phyloP scores from a whole-genome alignment of 2,888 invertebrate genomes.

The Rhimphoctona megacephalus region DNA sequence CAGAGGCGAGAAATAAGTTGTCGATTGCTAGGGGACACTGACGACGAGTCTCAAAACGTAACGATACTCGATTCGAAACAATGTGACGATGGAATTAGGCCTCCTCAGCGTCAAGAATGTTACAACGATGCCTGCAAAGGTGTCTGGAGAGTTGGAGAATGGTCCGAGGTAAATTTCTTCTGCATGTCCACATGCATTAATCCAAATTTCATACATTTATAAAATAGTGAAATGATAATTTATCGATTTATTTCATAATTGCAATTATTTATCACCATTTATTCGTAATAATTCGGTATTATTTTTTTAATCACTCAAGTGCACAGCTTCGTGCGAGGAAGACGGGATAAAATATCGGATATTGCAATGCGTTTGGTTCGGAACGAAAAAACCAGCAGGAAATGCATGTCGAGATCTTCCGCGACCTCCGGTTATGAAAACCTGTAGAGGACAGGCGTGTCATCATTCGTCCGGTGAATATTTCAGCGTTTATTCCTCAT shows the following conservation, averaged over 20 bases:
- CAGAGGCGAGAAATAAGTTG: conserved; percentile 90
- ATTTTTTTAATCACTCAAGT: conserved; percentile 86
- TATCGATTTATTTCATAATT: too few species aligned
- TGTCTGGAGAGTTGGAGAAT: conserved; percentile 95
- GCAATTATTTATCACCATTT: too few species aligned
- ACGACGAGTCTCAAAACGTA: conserved; percentile 85
- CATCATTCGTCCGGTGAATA: conserved; percentile 82
- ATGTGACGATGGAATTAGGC: conserved; percentile 91
- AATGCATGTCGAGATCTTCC: conserved; percentile 92
- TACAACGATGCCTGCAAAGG: conserved; percentile 94
- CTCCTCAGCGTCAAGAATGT: conserved; percentile 92
- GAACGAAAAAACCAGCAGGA: conserved; percentile 93
- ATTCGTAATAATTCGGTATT: background rate
- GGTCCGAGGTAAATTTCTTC: conserved; percentile 91
- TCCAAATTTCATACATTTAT: too few species aligned
- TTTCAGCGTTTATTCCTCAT: background rate
- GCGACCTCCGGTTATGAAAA: conserved; percentile 91
- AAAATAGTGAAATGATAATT: too few species aligned
- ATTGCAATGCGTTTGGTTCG: conserved; percentile 97
- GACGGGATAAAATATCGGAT: conserved; percentile 95
- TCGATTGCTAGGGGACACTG: conserved; percentile 85
- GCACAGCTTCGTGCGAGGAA: conserved; percentile 93
- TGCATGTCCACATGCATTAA: too few species aligned
- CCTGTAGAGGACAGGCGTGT: conserved; percentile 91
- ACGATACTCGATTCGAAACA: conserved; percentile 86